A percentile compares a stretch with the other conserved stretches of the same genome.
These are phyloP conservation scores for Gallinago solitaria DNA, from an alignment of 2,797 vertebrate species.

Conservation along the genomic window DNA sequence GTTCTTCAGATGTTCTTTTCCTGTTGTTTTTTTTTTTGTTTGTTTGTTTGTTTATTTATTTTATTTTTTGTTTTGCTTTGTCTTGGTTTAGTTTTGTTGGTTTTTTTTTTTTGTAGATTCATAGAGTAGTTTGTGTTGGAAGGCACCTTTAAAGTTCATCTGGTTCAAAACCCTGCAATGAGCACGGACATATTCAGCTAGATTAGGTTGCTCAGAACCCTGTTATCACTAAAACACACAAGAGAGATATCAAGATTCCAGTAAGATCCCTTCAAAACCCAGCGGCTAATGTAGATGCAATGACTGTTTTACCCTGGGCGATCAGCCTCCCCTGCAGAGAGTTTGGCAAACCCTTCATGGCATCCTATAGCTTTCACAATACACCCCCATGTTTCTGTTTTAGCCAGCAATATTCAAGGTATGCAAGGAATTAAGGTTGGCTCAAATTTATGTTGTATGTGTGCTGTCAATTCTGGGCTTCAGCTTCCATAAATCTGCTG, in stretches of 20 bases:
- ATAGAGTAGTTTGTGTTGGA: not conserved
- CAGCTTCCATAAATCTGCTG: not conserved
- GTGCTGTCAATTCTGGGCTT: not conserved
- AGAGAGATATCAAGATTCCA: not conserved
- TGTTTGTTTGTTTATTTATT: too few relatives aligned
- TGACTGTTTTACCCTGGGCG: not conserved
- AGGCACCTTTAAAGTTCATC: not conserved
- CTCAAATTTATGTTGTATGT: rapidly evolving
- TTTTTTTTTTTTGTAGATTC: not conserved
- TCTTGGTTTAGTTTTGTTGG: not conserved
- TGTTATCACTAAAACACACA: not conserved
- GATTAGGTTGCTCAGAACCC: not conserved
- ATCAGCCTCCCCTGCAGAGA: not conserved
- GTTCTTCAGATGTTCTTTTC: not conserved
- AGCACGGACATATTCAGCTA: not conserved
- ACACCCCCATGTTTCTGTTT: not conserved
- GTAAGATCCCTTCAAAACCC: not conserved
- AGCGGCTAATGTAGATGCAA: not conserved
- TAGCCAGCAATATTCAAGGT: not conserved
- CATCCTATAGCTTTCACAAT: not conserved
- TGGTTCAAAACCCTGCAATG: not conserved
- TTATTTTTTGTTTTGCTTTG: not conserved
- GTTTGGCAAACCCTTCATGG: not conserved
- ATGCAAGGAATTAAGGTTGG: not conserved
- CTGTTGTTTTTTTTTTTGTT: not conserved